phyloP scores from a whole-genome alignment of 1,140 invertebrate genomes.

The Drosophila parvula region DNA sequence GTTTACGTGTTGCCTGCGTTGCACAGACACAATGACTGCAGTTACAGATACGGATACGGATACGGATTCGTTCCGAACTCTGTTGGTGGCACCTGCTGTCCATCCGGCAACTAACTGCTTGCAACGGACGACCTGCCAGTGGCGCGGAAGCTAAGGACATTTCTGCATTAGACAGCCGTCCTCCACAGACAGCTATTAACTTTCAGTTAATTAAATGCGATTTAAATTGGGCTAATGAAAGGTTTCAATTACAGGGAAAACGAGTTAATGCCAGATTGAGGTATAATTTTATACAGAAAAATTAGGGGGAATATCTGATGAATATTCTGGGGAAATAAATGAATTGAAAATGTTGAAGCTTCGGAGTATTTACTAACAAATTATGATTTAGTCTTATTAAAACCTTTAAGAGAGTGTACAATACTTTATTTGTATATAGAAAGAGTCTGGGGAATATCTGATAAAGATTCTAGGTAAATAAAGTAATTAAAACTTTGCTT shows the following conservation, averaged over 20 bases:
- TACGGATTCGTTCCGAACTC: constrained; percentile 12
- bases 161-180: constrained; percentile 20
- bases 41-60: constrained; percentile 7
- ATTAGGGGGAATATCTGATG: no score
- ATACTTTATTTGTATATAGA: not conserved
- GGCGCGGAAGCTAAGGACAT: constrained; percentile 15
- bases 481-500: not conserved
- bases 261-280: not conserved
- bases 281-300: not conserved
- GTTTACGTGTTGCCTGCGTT: constrained; percentile 65
- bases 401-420: not conserved
- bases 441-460: not conserved
- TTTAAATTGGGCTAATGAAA: constrained; percentile 23
- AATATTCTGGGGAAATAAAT: not conserved
- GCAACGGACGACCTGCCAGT: constrained; percentile 30
- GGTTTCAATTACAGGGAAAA: not conserved
- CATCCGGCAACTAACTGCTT: constrained; percentile 20
- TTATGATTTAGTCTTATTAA: not conserved
- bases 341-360: no score
- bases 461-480: not conserved
- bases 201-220: constrained; percentile 22
- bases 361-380: not conserved
- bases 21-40: constrained; percentile 25
- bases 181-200: constrained; percentile 18
- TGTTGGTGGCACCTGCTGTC: constrained; percentile 35